Conservation (phyloP, 2,797 vertebrate genomes). For the Pseudomugil tenellus region DNA sequence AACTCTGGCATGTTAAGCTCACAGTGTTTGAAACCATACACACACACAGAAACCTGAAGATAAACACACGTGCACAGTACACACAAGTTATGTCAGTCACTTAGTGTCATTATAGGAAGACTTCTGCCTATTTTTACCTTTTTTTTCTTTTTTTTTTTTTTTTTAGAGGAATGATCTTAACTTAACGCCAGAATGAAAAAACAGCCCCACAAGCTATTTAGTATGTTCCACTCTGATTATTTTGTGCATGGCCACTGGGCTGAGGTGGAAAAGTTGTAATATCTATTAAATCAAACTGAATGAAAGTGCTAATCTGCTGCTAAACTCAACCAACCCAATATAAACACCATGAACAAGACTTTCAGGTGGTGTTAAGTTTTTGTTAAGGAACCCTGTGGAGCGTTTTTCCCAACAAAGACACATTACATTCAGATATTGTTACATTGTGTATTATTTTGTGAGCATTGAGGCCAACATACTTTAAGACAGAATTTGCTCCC, state of each 20-base stretch:
- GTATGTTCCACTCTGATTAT: slow-evolving; percentile 3
- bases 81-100: slow-evolving; percentile 29
- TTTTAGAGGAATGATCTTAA: slow-evolving; percentile 20
- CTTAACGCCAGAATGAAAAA: slow-evolving; percentile 32
- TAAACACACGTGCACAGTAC: slow-evolving; percentile 27
- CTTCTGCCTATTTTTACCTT: slow-evolving; percentile 8
- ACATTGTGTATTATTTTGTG: slow-evolving; percentile 2
- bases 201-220: neutral
- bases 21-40: slow-evolving; percentile 16
- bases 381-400: slow-evolving; percentile 37
- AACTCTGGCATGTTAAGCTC: slow-evolving; percentile 10
- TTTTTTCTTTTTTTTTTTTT: neutral
- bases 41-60: slow-evolving; percentile 37
- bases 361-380: slow-evolving; percentile 20
- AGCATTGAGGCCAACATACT: neutral
- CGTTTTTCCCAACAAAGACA: slow-evolving; percentile 9
- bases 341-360: neutral
- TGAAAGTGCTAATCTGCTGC: neutral
- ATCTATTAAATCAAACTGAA: neutral
- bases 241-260: neutral
- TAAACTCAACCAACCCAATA: neutral
- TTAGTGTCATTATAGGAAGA: slow-evolving; percentile 29
- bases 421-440: slow-evolving; percentile 40
- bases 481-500: neutral
- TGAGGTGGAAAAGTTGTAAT: neutral